phyloP scores from a whole-genome alignment of 2,113 vertebrate species.

The Coregonus clupeaformis region DNA sequence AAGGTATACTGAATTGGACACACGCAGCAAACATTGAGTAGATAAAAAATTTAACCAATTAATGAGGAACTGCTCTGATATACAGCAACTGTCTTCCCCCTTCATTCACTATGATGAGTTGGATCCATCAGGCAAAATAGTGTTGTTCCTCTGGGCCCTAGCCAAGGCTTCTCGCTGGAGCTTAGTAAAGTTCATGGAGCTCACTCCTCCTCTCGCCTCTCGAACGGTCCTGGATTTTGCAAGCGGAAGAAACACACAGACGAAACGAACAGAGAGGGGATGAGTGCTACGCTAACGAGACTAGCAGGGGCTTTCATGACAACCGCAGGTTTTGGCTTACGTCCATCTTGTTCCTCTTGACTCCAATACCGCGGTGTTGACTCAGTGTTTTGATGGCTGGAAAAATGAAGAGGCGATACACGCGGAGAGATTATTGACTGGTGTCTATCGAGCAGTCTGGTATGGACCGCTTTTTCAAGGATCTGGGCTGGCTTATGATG shows the following conservation, averaged over 20 bases:
- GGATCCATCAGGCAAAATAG: too few relatives aligned
- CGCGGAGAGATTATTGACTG: conserved; percentile 46
- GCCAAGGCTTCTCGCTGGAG: conserved; percentile 48
- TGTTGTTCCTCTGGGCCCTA: conserved; percentile 27
- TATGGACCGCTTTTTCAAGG: not conserved
- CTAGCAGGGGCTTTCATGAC: conserved; percentile 10
- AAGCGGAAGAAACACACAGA: conserved; percentile 30
- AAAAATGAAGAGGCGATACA: conserved; percentile 50
- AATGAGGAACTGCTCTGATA: too few relatives aligned
- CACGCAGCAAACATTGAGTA: too few relatives aligned
- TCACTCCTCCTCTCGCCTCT: not conserved
- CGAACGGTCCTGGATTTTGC: conserved; percentile 42
- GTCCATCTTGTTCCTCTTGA: not conserved
- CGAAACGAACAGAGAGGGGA: conserved; percentile 45
- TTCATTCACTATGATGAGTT: too few relatives aligned
- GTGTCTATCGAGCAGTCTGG: conserved; percentile 42
- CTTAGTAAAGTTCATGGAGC: conserved; percentile 48
- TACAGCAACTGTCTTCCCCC: too few relatives aligned
- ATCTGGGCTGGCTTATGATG: too few relatives aligned
- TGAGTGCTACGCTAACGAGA: conserved; percentile 33
- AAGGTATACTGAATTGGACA: too few relatives aligned
- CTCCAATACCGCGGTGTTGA: conserved; percentile 22
- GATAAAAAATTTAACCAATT: too few relatives aligned
- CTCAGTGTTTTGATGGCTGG: conserved; percentile 45
- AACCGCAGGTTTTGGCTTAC: not conserved